A percentile compares a stretch with the other conserved stretches of the same genome.
These are phyloP conservation scores for Chironomus striatipennis DNA, from an alignment of 1,140 invertebrate species.

Conservation along the genomic window DNA sequence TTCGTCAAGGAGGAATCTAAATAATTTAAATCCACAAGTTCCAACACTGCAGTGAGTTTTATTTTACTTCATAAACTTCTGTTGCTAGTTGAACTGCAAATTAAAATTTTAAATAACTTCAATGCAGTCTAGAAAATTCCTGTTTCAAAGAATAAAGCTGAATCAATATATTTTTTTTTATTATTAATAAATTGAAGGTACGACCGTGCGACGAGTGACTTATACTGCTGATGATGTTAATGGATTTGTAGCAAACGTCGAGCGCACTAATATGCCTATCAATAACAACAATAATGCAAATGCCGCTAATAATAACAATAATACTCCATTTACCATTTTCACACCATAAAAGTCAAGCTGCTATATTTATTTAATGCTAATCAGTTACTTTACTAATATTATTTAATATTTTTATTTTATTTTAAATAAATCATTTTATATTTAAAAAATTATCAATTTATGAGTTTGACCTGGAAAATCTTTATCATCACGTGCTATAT, in stretches of 20 bases:
- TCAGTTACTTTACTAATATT: neutral
- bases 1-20: too few relatives aligned
- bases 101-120: too few relatives aligned
- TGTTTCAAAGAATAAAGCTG: too few relatives aligned
- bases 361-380: neutral
- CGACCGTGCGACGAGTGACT: slow-evolving; percentile 32
- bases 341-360: neutral
- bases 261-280: neutral
- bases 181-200: neutral
- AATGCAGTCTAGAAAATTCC: too few relatives aligned
- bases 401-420: neutral
- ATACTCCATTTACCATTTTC: neutral
- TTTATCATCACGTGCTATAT: too few relatives aligned
- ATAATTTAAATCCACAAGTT: too few relatives aligned
- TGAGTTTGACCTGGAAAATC: too few relatives aligned
- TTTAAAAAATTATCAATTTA: neutral
- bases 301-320: neutral
- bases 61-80: too few relatives aligned
- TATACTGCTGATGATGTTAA: slow-evolving; percentile 47
- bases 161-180: neutral
- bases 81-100: too few relatives aligned
- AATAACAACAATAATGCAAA: slow-evolving; percentile 10
- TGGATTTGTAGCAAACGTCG: slow-evolving; percentile 45
- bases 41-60: too few relatives aligned
- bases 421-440: neutral